These are phyloP conservation scores for Atethmia centrago DNA, from an alignment of 2,888 invertebrate genomes.

Conservation along the genomic window DNA sequence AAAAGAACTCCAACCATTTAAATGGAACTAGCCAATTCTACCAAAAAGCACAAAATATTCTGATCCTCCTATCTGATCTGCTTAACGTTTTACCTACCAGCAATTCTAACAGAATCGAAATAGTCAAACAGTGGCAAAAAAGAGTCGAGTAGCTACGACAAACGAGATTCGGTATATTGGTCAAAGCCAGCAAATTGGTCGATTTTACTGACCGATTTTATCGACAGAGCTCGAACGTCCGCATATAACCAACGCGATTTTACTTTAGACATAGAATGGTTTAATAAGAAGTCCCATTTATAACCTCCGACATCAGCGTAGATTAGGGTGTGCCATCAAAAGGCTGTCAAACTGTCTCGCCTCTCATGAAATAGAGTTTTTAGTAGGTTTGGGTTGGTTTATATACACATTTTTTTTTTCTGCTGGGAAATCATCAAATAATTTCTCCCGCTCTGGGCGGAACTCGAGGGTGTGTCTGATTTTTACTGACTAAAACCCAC, in stretches of 20 bases:
- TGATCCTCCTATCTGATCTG: not conserved
- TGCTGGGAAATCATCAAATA: too few species aligned
- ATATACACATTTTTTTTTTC: too few species aligned
- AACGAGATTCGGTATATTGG: slow-evolving; percentile 45
- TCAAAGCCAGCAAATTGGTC: slow-evolving; percentile 54
- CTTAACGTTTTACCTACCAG: not conserved
- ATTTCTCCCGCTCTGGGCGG: too few species aligned
- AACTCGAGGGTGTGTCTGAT: too few species aligned
- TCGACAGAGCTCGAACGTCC: slow-evolving; percentile 32
- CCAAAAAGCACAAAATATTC: slow-evolving; percentile 1
- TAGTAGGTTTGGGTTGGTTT: too few species aligned
- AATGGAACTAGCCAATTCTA: not conserved
- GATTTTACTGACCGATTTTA: slow-evolving; percentile 56
- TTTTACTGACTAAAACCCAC: too few species aligned
- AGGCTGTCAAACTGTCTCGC: too few species aligned
- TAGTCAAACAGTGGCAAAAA: slow-evolving; percentile 18
- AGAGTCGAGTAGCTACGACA: slow-evolving; percentile 1
- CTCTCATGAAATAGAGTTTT: too few species aligned
- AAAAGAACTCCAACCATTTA: not conserved
- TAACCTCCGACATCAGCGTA: too few species aligned
- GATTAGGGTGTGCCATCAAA: too few species aligned
- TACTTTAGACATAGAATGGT: not conserved
- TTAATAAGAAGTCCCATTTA: slow-evolving; percentile 6
- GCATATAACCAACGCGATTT: slow-evolving; percentile 24
- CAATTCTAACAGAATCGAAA: slow-evolving; percentile 12